phyloP scores from a whole-genome alignment of 1,140 invertebrate species.

The Drosophila sp. region DNA sequence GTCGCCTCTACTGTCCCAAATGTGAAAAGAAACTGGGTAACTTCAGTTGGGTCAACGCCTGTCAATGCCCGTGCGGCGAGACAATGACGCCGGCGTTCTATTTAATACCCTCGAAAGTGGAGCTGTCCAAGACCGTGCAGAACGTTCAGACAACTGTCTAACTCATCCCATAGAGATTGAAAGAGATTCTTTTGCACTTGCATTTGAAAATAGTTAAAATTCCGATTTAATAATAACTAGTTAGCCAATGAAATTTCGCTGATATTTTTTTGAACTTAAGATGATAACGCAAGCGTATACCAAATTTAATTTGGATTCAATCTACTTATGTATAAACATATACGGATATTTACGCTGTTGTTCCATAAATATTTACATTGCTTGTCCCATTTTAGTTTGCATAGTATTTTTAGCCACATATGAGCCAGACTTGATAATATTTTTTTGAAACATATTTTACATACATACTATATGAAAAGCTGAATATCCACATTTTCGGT shows the following conservation, averaged over 20 bases:
- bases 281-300: not conserved
- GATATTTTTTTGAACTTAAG: not conserved
- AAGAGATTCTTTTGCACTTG: not conserved
- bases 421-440: not conserved
- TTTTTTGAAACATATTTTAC: slow-evolving; percentile 9
- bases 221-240: slow-evolving; percentile 4
- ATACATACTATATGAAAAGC: not conserved
- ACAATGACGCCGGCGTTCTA: slow-evolving; percentile 94
- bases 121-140: slow-evolving; percentile 93
- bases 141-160: slow-evolving; percentile 93
- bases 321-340: not conserved
- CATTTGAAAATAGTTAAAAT: slow-evolving; percentile 6
- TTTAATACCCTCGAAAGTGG: slow-evolving; percentile 92
- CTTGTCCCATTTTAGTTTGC: not conserved
- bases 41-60: slow-evolving; percentile 93
- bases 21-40: slow-evolving; percentile 91
- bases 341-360: slow-evolving; percentile 1
- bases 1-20: slow-evolving; percentile 93
- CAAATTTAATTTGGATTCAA: slow-evolving; percentile 5
- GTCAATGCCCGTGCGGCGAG: slow-evolving; percentile 92
- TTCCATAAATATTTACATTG: not conserved
- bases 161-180: not conserved
- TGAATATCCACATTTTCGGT: slow-evolving; percentile 8
- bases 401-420: not conserved
- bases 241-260: slow-evolving; percentile 8